A percentile compares a stretch with the other conserved stretches of the same genome.
Conservation (phyloP, 2,888 invertebrate genomes). For the Uropetala carovei region DNA sequence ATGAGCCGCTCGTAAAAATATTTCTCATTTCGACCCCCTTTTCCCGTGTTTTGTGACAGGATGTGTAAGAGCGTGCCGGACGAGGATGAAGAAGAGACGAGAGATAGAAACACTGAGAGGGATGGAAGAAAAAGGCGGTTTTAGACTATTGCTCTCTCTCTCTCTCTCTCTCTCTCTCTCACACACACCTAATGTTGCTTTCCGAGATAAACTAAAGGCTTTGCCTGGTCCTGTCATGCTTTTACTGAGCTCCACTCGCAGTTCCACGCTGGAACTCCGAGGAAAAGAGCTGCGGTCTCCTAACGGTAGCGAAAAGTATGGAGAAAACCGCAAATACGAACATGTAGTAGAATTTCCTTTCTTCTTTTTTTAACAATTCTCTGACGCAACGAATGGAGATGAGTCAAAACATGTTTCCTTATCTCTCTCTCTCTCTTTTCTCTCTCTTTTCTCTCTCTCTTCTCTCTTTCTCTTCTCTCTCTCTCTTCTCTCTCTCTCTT, state of each 20-base stretch:
- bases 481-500: not conserved
- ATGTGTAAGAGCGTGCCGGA: not conserved
- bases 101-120: constrained; percentile 15
- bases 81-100: not conserved
- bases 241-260: not conserved
- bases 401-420: not conserved
- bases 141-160: not conserved
- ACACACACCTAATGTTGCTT: constrained; percentile 1
- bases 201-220: constrained; percentile 24
- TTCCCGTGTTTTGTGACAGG: not conserved
- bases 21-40: not conserved
- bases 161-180: not conserved
- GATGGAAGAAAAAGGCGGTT: not conserved
- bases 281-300: too few relatives aligned
- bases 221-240: not conserved
- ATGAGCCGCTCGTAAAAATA: constrained; percentile 30
- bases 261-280: not conserved
- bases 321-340: not conserved
- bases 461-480: not conserved
- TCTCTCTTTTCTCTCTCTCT: not conserved
- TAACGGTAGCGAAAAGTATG: too few relatives aligned
- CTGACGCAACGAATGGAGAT: not conserved
- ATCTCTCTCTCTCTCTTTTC: not conserved
- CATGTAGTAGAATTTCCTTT: not conserved
- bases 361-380: not conserved